Conservation (phyloP, 2,888 invertebrate genomes). For the Teleiodes luculella region DNA sequence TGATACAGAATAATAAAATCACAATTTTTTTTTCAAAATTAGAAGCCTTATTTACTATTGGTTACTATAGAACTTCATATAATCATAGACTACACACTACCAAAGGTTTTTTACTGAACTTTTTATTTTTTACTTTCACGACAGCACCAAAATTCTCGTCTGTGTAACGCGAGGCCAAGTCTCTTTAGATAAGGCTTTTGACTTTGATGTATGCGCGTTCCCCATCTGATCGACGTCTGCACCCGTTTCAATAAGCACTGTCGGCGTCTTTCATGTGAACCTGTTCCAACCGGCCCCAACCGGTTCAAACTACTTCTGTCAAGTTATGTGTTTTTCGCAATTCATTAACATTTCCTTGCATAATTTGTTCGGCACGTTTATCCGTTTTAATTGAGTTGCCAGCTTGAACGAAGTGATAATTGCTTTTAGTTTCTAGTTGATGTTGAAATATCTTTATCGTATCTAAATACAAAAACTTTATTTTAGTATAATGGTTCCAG, state of each 20-base stretch:
- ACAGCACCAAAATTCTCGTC: not conserved
- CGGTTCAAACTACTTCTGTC: slow-evolving; percentile 5
- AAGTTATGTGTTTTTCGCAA: slow-evolving; percentile 1
- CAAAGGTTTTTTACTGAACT: no score
- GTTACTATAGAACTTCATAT: no score
- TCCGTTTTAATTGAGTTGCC: slow-evolving; percentile 1
- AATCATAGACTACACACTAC: no score
- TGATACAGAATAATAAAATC: no score
- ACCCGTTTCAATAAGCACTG: slow-evolving; percentile 44
- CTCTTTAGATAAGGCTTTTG: slow-evolving; percentile 50
- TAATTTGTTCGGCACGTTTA: not conserved
- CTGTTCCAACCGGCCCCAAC: not conserved
- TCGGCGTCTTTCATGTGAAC: slow-evolving; percentile 15
- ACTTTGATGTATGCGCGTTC: slow-evolving; percentile 58
- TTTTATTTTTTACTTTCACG: not conserved
- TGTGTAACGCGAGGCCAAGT: slow-evolving; percentile 19
- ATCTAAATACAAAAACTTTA: not conserved
- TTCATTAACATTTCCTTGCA: slow-evolving; percentile 8
- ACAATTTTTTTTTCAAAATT: no score
- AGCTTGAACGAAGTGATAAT: not conserved
- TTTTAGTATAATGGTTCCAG: no score
- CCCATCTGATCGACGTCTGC: slow-evolving; percentile 54
- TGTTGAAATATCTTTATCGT: not conserved
- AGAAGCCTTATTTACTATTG: no score
- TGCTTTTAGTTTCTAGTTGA: not conserved